Evolutionary conservation across 2,888 invertebrate species (phyloP).

Genomic region (Neocrepidodera transversa): DNA sequence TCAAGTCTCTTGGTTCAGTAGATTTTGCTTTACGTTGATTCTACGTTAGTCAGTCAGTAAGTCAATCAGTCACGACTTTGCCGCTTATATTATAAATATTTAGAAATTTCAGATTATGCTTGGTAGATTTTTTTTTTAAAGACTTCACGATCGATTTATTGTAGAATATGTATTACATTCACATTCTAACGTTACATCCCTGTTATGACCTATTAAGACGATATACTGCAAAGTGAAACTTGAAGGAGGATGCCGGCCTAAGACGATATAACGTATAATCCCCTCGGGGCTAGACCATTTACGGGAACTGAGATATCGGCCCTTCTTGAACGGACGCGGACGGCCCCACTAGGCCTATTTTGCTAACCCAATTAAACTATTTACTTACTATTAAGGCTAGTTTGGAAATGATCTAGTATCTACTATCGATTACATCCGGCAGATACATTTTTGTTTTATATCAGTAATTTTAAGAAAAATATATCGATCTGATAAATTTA

Average conservation of each 20-base stretch:
- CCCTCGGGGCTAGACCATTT: slow-evolving; percentile 49
- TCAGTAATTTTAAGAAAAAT: too few species aligned
- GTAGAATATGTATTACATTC: not conserved
- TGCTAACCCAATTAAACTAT: slow-evolving; percentile 51
- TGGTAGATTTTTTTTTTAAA: too few species aligned
- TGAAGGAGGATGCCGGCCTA: slow-evolving; percentile 46
- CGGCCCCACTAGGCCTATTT: slow-evolving; percentile 53
- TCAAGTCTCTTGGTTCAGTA: too few species aligned
- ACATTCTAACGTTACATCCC: slow-evolving; percentile 29
- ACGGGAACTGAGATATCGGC: slow-evolving; percentile 46
- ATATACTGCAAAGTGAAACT: slow-evolving; percentile 55
- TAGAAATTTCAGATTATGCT: too few species aligned
- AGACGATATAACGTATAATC: slow-evolving; percentile 54
- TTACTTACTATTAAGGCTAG: slow-evolving; percentile 40
- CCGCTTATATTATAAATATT: too few species aligned
- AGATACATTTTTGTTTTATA: slow-evolving; percentile 29
- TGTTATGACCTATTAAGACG: slow-evolving; percentile 51
- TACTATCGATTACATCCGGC: slow-evolving; percentile 34
- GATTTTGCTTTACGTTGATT: too few species aligned
- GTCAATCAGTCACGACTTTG: too few species aligned
- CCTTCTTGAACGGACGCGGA: slow-evolving; percentile 51
- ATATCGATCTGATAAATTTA: too few species aligned
- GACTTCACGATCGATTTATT: too few species aligned
- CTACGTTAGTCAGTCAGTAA: too few species aligned
- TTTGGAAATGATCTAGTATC: slow-evolving; percentile 36